phyloP scores from a whole-genome alignment of 2,888 invertebrate genomes.

The Enoplolaimus lenunculus region DNA sequence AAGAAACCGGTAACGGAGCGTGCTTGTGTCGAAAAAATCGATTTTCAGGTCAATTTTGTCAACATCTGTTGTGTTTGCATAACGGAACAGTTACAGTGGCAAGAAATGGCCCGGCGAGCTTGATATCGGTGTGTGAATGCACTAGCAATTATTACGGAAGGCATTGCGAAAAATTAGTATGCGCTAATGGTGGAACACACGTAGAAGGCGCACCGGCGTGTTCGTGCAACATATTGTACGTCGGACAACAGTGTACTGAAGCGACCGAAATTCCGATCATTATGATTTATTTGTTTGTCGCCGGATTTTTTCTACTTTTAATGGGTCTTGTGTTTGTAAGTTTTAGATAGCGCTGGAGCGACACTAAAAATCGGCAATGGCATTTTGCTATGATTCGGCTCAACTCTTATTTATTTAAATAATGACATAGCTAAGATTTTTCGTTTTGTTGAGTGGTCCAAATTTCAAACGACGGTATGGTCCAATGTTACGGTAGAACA shows the following conservation, averaged over 20 bases:
- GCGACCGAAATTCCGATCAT: neutral
- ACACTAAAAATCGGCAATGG: no score
- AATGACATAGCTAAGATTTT: no score
- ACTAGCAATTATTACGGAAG: neutral
- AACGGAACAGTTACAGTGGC: neutral
- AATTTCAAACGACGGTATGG: no score
- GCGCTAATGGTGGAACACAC: neutral
- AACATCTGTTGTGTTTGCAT: neutral
- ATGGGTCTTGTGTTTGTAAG: neutral
- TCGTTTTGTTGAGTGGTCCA: no score
- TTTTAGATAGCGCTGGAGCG: no score
- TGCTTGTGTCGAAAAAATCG: neutral
- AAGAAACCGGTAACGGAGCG: neutral
- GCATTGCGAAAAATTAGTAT: neutral
- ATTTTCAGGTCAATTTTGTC: neutral
- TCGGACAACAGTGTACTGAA: neutral
- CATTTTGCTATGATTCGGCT: no score
- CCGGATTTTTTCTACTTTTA: neutral
- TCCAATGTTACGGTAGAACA: no score
- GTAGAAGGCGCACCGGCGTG: neutral
- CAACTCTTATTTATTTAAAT: no score
- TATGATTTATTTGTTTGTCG: neutral
- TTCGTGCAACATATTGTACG: neutral
- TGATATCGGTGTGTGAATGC: neutral
- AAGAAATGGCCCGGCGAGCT: neutral